phyloP scores from a whole-genome alignment of 2,888 invertebrate species.

The Orgyia antiqua region DNA sequence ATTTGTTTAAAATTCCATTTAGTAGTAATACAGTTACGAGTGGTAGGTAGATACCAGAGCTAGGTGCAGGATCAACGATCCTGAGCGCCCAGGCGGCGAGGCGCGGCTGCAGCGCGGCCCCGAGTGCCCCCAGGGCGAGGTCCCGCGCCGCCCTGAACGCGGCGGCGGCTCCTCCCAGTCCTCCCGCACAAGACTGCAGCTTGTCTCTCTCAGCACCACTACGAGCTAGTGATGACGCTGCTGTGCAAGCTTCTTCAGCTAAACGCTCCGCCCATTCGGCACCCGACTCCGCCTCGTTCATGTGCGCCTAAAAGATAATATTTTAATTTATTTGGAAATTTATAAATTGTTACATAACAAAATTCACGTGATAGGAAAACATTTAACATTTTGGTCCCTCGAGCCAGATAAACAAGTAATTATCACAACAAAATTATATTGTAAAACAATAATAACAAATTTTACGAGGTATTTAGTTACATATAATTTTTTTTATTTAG shows the following conservation, averaged over 20 bases:
- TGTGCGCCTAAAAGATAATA: slow-evolving; percentile 85
- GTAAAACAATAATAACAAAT: no score
- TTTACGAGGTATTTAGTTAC: no score
- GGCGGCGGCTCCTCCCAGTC: slow-evolving; percentile 48
- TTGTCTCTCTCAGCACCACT: slow-evolving; percentile 46
- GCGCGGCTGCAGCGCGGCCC: slow-evolving; percentile 42
- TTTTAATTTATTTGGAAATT: neutral
- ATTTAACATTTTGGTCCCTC: no score
- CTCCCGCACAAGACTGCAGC: slow-evolving; percentile 54
- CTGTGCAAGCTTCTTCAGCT: slow-evolving; percentile 85
- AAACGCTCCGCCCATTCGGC: slow-evolving; percentile 94
- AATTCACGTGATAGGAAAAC: no score
- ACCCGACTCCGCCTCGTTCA: slow-evolving; percentile 95
- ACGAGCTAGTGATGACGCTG: slow-evolving; percentile 81
- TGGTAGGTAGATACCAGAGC: slow-evolving; percentile 23
- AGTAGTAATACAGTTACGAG: no score
- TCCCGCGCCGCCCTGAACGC: slow-evolving; percentile 52
- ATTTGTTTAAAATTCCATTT: no score
- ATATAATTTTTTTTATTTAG: no score
- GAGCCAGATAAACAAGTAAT: no score
- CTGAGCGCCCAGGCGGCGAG: slow-evolving; percentile 45
- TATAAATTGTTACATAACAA: neutral
- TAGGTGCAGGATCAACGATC: slow-evolving; percentile 35
- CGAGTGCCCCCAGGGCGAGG: slow-evolving; percentile 36
- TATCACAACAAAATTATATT: no score